A percentile compares a stretch with the other conserved stretches of the same genome.
Conservation (phyloP, 1,140 invertebrate species). For the Diachasma alloeum region DNA sequence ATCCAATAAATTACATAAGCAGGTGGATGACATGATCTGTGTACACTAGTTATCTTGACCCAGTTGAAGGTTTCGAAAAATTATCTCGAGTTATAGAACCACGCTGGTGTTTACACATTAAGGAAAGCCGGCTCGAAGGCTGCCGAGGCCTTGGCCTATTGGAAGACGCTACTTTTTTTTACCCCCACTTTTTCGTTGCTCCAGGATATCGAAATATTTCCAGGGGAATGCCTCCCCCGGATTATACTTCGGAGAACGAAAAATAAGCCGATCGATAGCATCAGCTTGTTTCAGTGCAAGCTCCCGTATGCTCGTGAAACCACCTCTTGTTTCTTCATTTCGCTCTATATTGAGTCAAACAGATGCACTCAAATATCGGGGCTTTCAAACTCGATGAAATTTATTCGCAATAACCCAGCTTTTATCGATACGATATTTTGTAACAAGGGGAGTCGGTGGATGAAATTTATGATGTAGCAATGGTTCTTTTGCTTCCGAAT, state of each 20-base stretch:
- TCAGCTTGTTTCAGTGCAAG: neutral
- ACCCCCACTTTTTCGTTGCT: neutral
- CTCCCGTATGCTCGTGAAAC: too few relatives aligned
- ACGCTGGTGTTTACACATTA: neutral
- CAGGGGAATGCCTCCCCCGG: neutral
- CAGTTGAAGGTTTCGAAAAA: neutral
- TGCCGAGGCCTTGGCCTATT: neutral
- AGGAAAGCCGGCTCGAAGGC: neutral
- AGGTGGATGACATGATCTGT: neutral
- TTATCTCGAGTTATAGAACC: neutral
- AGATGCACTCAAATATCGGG: too few relatives aligned
- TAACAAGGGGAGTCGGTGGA: too few relatives aligned
- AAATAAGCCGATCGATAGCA: neutral
- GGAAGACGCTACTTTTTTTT: neutral
- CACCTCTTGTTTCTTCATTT: too few relatives aligned
- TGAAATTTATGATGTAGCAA: too few relatives aligned
- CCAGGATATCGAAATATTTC: neutral
- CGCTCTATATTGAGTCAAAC: too few relatives aligned
- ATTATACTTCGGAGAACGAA: neutral
- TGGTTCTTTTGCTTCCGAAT: too few relatives aligned
- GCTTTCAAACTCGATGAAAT: too few relatives aligned
- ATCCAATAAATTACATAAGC: conserved; percentile 26
- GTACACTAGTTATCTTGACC: neutral
- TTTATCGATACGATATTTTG: too few relatives aligned
- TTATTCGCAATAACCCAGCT: too few relatives aligned